These are phyloP conservation scores for Antedon bifida DNA, from an alignment of 35 echinoderm and acorn worm genomes.

Conservation along the genomic window DNA sequence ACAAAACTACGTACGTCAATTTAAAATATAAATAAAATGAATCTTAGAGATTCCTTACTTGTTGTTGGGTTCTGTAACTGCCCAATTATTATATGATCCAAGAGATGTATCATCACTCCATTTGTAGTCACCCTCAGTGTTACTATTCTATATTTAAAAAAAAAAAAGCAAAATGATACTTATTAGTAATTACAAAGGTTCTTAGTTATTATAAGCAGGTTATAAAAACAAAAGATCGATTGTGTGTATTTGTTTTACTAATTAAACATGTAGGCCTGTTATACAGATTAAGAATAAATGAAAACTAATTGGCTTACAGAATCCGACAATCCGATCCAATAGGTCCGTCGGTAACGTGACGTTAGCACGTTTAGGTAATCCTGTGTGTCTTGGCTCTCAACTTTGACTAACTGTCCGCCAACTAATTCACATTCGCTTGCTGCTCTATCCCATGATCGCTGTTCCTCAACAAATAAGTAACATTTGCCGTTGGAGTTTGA, in stretches of 20 bases:
- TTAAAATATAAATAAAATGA: no score
- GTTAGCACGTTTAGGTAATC: background rate
- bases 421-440: background rate
- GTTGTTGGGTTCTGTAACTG: conserved; percentile 9
- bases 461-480: background rate
- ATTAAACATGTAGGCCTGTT: no score
- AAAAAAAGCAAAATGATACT: background rate
- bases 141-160: background rate
- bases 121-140: conserved; percentile 2
- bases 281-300: no score
- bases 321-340: background rate
- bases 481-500: background rate
- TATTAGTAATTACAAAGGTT: no score
- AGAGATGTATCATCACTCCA: conserved; percentile 20
- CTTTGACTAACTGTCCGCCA: background rate
- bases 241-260: no score
- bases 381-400: background rate
- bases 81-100: conserved; percentile 16
- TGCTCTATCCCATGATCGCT: background rate
- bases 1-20: no score
- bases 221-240: no score
- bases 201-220: no score
- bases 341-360: background rate
- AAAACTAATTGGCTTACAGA: background rate
- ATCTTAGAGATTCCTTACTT: conserved; percentile 7